phyloP scores from a whole-genome alignment of 2,797 vertebrate genomes.

The Sebastes baramenuke region DNA sequence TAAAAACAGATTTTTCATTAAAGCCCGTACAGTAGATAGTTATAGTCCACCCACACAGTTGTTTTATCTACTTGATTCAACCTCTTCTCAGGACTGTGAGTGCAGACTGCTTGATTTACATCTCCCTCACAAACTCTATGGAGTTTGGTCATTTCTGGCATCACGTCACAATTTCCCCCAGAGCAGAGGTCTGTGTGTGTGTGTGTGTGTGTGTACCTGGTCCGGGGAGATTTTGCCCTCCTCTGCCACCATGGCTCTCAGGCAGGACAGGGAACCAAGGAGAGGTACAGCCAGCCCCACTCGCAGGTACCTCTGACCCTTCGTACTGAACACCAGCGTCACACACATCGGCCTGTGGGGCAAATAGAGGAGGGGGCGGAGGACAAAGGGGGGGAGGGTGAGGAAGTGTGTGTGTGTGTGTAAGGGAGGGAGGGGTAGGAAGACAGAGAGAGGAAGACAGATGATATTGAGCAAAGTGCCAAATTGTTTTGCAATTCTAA shows the following conservation, averaged over 20 bases:
- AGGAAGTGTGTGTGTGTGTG: neutral
- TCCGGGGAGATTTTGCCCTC: conserved; percentile 86
- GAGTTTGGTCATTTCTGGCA: neutral
- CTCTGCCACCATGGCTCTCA: conserved; percentile 89
- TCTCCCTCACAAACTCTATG: neutral
- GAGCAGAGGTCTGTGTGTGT: neutral
- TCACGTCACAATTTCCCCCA: neutral
- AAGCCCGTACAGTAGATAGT: neutral
- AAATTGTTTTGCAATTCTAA: conserved; percentile 15
- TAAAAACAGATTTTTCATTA: neutral
- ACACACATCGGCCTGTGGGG: conserved; percentile 87
- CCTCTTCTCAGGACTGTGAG: neutral
- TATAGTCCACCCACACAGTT: neutral
- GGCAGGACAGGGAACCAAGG: conserved; percentile 83
- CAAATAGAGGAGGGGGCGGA: neutral
- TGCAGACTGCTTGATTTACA: neutral
- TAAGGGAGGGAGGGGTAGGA: neutral
- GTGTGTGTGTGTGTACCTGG: conserved; percentile 80
- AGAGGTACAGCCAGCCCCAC: conserved; percentile 91
- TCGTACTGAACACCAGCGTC: conserved; percentile 88
- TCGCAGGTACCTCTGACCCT: conserved; percentile 87
- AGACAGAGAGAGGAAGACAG: neutral
- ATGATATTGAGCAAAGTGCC: neutral
- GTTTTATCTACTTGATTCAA: neutral
- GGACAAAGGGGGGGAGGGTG: neutral